Percentiles rank a stretch among this genome's conserved stretches.
phyloP scores from a whole-genome alignment of 2,113 vertebrate species.

The Lates calcarifer region DNA sequence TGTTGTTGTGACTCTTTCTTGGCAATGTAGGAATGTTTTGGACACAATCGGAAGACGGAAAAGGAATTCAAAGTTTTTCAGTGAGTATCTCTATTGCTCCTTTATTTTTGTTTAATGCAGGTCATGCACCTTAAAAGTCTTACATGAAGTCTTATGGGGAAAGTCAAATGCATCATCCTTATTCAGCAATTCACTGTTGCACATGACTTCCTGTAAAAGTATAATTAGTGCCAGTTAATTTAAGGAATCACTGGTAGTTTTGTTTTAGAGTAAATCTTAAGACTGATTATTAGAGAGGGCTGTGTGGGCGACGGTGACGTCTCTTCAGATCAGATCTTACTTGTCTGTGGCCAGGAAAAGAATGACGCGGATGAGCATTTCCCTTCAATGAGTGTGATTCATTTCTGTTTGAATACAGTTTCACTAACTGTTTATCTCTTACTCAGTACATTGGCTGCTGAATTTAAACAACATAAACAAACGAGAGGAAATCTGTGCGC shows the following conservation, averaged over 20 bases:
- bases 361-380: constrained; percentile 44
- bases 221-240: background rate
- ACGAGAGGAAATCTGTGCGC: background rate
- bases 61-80: constrained; percentile 82
- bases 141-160: background rate
- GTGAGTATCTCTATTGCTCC: constrained; percentile 73
- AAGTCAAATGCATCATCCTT: background rate
- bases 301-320: background rate
- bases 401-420: background rate
- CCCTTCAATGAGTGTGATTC: constrained; percentile 53
- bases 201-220: background rate
- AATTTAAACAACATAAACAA: background rate
- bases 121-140: background rate
- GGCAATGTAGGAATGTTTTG: constrained; percentile 65
- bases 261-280: background rate
- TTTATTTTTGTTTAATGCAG: background rate
- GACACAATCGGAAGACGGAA: constrained; percentile 61
- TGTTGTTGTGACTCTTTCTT: constrained; percentile 14
- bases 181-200: background rate
- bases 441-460: background rate
- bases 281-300: background rate
- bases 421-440: constrained; percentile 13
- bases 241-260: background rate
- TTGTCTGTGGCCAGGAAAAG: constrained; percentile 7
- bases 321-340: constrained; percentile 32